A percentile compares a stretch with the other conserved stretches of the same genome.
Evolutionary conservation across 2,888 invertebrate species (phyloP).

Genomic region (Eurytoma adleriae): DNA sequence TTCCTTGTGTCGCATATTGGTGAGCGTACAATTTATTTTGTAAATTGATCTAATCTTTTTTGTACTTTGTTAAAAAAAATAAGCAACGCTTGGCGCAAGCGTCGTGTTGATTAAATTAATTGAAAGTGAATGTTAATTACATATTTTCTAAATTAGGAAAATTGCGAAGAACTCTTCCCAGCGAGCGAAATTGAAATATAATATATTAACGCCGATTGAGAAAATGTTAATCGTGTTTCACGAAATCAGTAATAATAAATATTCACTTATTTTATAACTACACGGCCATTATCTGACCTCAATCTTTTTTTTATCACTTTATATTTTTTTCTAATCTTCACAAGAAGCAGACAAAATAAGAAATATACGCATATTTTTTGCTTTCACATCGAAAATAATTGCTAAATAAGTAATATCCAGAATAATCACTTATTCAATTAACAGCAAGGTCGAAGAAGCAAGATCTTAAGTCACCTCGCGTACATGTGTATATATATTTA

Average conservation of each 20-base stretch:
- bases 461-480: constrained; percentile 15
- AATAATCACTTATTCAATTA: constrained; percentile 42
- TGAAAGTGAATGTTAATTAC: no score
- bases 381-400: constrained; percentile 36
- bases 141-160: neutral
- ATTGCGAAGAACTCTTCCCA: constrained; percentile 57
- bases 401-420: constrained; percentile 38
- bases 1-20: no score
- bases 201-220: constrained; percentile 64
- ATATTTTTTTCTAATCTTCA: constrained; percentile 23
- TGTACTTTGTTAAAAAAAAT: no score
- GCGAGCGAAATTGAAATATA: constrained; percentile 63
- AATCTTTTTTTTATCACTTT: constrained; percentile 53
- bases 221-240: constrained; percentile 70
- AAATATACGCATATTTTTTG: constrained; percentile 1
- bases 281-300: constrained; percentile 58
- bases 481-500: constrained; percentile 23
- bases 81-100: no score
- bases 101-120: no score
- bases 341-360: constrained; percentile 26
- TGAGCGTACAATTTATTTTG: no score
- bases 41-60: no score
- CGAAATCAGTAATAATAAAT: constrained; percentile 69
- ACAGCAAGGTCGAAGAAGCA: neutral
- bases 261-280: constrained; percentile 70